Percentiles rank a stretch among this genome's conserved stretches.
These are phyloP conservation scores for Thelaira solivaga DNA, from an alignment of 2,888 invertebrate species.

Conservation along the genomic window DNA sequence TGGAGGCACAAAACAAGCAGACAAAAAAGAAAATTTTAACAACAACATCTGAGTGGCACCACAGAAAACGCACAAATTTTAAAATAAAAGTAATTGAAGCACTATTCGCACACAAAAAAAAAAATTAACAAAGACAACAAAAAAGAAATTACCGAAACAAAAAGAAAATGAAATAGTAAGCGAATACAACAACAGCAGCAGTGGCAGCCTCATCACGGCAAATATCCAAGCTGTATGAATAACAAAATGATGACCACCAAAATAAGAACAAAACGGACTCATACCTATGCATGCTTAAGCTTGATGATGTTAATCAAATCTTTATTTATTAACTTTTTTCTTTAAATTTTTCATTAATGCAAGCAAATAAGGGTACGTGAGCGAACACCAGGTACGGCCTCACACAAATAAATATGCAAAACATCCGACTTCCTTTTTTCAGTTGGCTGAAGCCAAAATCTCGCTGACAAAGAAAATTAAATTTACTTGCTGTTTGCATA, in stretches of 20 bases:
- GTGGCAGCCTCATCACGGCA: not conserved
- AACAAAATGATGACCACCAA: slow-evolving; percentile 20
- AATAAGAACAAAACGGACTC: slow-evolving; percentile 11
- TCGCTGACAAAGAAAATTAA: too few species aligned
- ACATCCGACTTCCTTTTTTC: not conserved
- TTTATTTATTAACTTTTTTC: too few species aligned
- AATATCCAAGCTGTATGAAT: not conserved
- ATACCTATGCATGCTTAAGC: too few species aligned
- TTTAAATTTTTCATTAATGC: not conserved
- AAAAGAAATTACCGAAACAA: not conserved
- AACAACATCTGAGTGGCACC: slow-evolving; percentile 53
- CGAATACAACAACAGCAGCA: not conserved
- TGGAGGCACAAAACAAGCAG: slow-evolving; percentile 12
- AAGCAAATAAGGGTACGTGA: not conserved
- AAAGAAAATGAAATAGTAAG: not conserved
- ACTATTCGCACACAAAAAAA: too few species aligned
- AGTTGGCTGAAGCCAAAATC: too few species aligned
- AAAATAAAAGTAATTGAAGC: slow-evolving; percentile 66
- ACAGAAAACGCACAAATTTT: slow-evolving; percentile 60
- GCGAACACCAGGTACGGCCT: not conserved
- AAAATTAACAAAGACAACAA: slow-evolving; percentile 43
- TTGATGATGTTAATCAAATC: not conserved
- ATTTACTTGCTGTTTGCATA: too few species aligned
- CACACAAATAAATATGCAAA: not conserved
- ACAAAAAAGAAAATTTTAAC: slow-evolving; percentile 15